Conservation (phyloP, 2,113 vertebrate species). For the Dipodomys ordii region DNA sequence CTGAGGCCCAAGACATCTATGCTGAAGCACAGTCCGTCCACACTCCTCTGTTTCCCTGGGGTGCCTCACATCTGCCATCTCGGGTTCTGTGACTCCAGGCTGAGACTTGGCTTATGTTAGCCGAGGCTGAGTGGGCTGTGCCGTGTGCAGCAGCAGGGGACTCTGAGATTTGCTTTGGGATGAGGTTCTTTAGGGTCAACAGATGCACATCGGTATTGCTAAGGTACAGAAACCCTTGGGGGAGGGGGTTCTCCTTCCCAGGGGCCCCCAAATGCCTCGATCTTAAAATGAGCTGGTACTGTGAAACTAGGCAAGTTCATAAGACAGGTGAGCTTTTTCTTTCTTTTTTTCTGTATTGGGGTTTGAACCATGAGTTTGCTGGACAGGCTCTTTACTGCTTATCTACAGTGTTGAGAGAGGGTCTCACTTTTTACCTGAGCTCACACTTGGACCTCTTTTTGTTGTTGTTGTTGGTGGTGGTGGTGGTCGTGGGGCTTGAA, state of each 20-base stretch:
- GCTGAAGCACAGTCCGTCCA: no score
- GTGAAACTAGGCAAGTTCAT: not conserved
- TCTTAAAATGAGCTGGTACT: no score
- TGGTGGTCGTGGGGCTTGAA: no score
- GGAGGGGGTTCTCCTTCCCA: not conserved
- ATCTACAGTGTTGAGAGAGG: no score
- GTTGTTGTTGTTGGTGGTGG: no score
- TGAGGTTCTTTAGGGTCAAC: no score
- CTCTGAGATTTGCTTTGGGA: not conserved
- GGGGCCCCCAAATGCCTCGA: not conserved
- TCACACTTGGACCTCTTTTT: no score
- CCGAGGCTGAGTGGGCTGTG: not conserved
- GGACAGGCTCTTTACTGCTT: no score
- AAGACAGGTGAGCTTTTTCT: not conserved
- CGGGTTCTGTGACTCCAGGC: not conserved
- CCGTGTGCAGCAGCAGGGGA: not conserved
- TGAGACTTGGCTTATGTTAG: not conserved
- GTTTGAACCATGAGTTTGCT: no score
- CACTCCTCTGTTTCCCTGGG: not conserved
- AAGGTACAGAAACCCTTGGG: no score
- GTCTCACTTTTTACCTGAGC: no score
- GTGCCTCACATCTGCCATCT: fast-evolving
- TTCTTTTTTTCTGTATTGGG: not conserved
- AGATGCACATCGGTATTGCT: no score
- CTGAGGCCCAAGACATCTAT: fast-evolving